Conservation (phyloP, 2,888 invertebrate genomes). For the Pachydiplax longipennis region DNA sequence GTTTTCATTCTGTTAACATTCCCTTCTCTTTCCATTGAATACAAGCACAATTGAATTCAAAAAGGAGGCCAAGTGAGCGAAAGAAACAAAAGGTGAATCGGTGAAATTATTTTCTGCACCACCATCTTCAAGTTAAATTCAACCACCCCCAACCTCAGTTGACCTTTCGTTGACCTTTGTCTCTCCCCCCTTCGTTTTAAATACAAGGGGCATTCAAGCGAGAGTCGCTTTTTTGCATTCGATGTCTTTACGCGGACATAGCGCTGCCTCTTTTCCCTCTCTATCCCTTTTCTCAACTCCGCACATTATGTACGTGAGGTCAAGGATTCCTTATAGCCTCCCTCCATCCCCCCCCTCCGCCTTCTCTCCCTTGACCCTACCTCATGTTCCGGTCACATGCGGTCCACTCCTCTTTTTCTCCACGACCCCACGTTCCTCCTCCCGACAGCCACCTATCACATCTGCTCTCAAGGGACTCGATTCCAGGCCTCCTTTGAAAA, state of each 20-base stretch:
- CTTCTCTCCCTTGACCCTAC: background rate
- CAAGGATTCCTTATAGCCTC: slow-evolving; percentile 25
- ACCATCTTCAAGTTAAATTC: background rate
- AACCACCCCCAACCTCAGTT: background rate
- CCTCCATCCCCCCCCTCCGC: background rate
- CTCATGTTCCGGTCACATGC: background rate
- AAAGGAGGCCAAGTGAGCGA: background rate
- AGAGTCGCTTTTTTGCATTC: background rate
- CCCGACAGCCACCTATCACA: background rate
- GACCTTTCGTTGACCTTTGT: background rate
- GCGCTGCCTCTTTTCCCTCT: background rate
- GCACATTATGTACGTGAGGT: slow-evolving; percentile 13
- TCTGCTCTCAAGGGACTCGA: background rate
- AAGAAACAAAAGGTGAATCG: background rate
- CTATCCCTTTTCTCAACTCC: background rate
- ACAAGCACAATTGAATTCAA: background rate
- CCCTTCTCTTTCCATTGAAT: too few species aligned
- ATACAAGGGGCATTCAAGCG: background rate
- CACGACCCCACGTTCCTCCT: background rate
- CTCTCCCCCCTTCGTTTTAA: background rate
- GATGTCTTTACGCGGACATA: background rate
- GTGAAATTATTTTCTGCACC: background rate
- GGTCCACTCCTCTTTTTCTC: background rate
- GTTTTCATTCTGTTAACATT: too few species aligned
- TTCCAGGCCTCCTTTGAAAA: background rate